Evolutionary conservation across 2,888 invertebrate species (phyloP), one percentile per base, ranked within the genome.

Genomic region (Homarus gammarus): DNA sequence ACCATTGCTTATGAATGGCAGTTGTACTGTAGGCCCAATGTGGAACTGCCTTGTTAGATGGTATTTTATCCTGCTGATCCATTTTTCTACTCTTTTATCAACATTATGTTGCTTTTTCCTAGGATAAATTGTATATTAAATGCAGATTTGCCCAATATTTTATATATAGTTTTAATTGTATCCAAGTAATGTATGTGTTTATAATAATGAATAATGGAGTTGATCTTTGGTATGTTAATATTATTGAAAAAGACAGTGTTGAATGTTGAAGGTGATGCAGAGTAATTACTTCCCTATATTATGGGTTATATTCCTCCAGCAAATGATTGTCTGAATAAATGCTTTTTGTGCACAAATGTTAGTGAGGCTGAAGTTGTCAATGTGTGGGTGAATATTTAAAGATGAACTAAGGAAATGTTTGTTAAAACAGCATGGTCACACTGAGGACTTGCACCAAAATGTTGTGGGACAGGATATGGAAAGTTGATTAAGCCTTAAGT

Each of bases 331-430:
- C 81, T 27, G 84, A 84, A 84, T 88, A 84, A 84, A 84, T 88
- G 84, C 68, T 88, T 84, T 64, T 83, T 82, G 84, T 88, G 88
- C 88, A 88, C 88, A 88, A 88, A 84, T 84, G 88, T 84, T 88
- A 84, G 88, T 78, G 84, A 88, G 88, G 70, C 84, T 84, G 82
- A 87, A 75, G 64, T 44, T 85, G 77, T 87, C 82, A 68, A 44
- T 87, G 88, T 75, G 70, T 88, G 88, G 77, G 51, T 88, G 84
- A 88, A 49, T 40, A 68, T 84, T 68, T 78, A 56, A 51, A 84
- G 44, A 83, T 78, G 88, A 79, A 81, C 83, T 88, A 44, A 84
- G 82, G 88, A 88, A 73, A 78, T 79, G 77, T 77, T 56, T 64
- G 33, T 77, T 77, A 64, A 84, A 78, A 75, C 77, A 78, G 68